Percentiles rank a stretch among this genome's conserved stretches.
Evolutionary conservation across 2,888 invertebrate species (phyloP).

Genomic region (Oligia strigilis): DNA sequence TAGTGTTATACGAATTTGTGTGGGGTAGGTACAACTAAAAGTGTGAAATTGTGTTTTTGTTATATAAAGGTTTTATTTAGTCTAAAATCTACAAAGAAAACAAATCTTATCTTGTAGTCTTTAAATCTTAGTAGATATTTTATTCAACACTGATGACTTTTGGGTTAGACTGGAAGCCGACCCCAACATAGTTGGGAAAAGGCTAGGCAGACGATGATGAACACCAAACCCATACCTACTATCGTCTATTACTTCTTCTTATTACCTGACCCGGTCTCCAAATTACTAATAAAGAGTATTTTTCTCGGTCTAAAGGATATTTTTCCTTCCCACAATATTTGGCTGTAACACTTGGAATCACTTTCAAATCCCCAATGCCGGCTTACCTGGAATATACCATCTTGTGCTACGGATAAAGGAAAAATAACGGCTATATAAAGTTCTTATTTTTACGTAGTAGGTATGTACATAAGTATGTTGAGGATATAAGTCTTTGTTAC

Average conservation of each 20-base stretch:
- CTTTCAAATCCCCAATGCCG: conserved; percentile 39
- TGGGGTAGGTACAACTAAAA: too few relatives aligned
- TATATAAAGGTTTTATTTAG: too few relatives aligned
- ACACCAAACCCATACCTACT: not conserved
- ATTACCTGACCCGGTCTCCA: conserved; percentile 24
- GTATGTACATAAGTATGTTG: not conserved
- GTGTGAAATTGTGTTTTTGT: too few relatives aligned
- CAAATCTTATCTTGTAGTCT: not conserved
- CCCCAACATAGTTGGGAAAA: too few relatives aligned
- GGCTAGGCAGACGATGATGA: too few relatives aligned
- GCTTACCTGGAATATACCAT: conserved; percentile 34
- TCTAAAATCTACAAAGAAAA: not conserved
- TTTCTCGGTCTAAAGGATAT: conserved; percentile 28
- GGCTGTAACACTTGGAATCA: conserved; percentile 48
- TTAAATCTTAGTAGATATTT: not conserved
- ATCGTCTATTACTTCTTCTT: not conserved
- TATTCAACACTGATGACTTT: too few relatives aligned
- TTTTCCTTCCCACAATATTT: conserved; percentile 38
- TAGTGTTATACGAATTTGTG: too few relatives aligned
- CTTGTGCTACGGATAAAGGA: conserved; percentile 28
- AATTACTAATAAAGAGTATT: conserved; percentile 52
- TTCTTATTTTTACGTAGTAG: conserved; percentile 17
- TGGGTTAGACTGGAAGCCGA: too few relatives aligned
- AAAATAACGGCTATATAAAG: conserved; percentile 35
- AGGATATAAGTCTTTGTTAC: not conserved